Conservation (phyloP, 2,888 invertebrate genomes). For the Rhyacophila evoluta region DNA sequence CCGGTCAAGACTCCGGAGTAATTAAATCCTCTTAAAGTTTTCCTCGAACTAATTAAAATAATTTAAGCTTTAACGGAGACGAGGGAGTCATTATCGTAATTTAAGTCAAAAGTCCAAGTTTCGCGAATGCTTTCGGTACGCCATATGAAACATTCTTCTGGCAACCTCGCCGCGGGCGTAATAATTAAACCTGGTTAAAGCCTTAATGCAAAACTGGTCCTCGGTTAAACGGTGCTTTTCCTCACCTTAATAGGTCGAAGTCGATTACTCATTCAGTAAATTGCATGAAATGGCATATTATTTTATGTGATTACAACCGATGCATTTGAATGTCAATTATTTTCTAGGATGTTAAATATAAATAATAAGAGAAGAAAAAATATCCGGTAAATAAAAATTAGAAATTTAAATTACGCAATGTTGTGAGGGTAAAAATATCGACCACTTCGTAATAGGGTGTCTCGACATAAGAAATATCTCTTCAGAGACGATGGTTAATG, state of each 20-base stretch:
- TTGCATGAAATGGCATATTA: neutral
- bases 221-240: neutral
- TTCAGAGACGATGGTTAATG: too few relatives aligned
- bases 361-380: too few relatives aligned
- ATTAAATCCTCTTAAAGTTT: neutral
- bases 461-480: too few relatives aligned
- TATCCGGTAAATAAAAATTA: too few relatives aligned
- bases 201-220: neutral
- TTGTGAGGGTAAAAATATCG: too few relatives aligned
- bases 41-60: neutral
- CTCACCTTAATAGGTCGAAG: neutral
- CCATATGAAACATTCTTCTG: slow-evolving; percentile 9
- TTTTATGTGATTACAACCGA: too few relatives aligned
- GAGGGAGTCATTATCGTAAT: neutral
- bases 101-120: slow-evolving; percentile 8
- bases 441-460: too few relatives aligned
- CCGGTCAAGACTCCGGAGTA: neutral
- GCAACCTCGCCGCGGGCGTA: neutral
- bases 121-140: neutral
- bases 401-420: too few relatives aligned
- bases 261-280: neutral
- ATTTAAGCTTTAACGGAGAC: neutral
- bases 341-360: too few relatives aligned
- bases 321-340: too few relatives aligned
- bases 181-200: slow-evolving; percentile 7